These are phyloP conservation scores for Proctacanthus coquilletti DNA, from an alignment of 1,140 invertebrate species.

Conservation along the genomic window DNA sequence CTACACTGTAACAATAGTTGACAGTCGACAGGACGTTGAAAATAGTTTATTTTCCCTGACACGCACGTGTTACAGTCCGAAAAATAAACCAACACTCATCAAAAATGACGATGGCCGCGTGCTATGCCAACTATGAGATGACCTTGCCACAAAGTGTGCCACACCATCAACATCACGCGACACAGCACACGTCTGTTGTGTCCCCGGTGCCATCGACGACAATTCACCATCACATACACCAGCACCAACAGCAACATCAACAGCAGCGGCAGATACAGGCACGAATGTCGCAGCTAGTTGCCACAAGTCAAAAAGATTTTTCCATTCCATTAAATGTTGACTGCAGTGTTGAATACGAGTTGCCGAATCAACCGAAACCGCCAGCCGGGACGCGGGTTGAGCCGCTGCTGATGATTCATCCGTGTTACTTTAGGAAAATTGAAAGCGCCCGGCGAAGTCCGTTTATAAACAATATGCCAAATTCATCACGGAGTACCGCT, in stretches of 20 bases:
- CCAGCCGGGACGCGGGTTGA: conserved; percentile 57
- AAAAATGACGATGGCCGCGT: conserved; percentile 29
- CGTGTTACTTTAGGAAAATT: conserved; percentile 67
- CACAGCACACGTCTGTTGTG: conserved; percentile 8
- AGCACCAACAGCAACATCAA: conserved; percentile 15
- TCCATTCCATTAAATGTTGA: conserved; percentile 64
- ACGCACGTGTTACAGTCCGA: neutral
- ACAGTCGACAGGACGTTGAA: neutral
- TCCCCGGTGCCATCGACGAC: conserved; percentile 11
- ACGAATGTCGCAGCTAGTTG: neutral
- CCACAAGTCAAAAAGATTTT: conserved; percentile 47
- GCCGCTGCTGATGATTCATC: conserved; percentile 68
- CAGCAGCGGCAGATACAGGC: conserved; percentile 6
- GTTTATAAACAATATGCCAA: conserved; percentile 55
- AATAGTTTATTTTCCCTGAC: neutral
- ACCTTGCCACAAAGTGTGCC: conserved; percentile 11
- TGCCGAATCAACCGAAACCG: conserved; percentile 64
- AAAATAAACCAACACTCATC: neutral
- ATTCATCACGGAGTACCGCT: conserved; percentile 19
- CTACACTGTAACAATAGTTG: neutral
- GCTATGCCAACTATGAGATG: conserved; percentile 30
- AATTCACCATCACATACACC: conserved; percentile 10
- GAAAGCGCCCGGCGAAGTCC: conserved; percentile 57
- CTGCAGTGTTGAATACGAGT: conserved; percentile 71
- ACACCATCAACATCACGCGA: too few species aligned